Evolutionary conservation across 2,113 vertebrate species (phyloP).

Genomic region (Myanophis thanlyinensis): DNA sequence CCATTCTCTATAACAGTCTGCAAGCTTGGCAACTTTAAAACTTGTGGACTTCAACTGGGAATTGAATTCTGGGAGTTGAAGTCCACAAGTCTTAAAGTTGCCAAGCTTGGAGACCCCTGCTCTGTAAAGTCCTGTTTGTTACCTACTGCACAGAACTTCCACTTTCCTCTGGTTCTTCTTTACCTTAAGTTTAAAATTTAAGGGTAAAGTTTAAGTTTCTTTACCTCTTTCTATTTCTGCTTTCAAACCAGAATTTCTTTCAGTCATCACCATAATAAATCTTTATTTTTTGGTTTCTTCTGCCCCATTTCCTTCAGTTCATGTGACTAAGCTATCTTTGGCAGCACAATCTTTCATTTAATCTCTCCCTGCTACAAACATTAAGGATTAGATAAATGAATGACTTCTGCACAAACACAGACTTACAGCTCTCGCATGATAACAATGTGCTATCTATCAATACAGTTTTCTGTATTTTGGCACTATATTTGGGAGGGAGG

Average conservation of each 20-base stretch:
- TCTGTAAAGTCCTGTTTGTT: not conserved
- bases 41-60: too few species aligned
- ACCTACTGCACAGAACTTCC: not conserved
- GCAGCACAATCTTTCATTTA: not conserved
- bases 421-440: not conserved
- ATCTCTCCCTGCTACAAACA: not conserved
- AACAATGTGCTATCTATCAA: not conserved
- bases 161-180: not conserved
- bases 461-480: not conserved
- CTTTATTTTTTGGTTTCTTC: not conserved
- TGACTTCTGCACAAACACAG: not conserved
- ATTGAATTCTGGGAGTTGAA: too few species aligned
- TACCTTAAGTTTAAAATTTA: not conserved
- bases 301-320: not conserved
- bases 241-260: not conserved
- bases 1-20: not conserved
- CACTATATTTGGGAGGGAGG: not conserved
- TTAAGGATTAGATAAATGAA: not conserved
- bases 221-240: not conserved
- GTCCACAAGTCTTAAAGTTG: too few species aligned
- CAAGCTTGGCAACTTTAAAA: too few species aligned
- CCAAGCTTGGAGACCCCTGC: too few species aligned
- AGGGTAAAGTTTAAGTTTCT: too few species aligned
- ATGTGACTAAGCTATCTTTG: not conserved
- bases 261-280: not conserved